A percentile compares a stretch with the other conserved stretches of the same genome.
Conservation (phyloP, 2,888 invertebrate genomes). For the Leptinotarsa rubiginosa region DNA sequence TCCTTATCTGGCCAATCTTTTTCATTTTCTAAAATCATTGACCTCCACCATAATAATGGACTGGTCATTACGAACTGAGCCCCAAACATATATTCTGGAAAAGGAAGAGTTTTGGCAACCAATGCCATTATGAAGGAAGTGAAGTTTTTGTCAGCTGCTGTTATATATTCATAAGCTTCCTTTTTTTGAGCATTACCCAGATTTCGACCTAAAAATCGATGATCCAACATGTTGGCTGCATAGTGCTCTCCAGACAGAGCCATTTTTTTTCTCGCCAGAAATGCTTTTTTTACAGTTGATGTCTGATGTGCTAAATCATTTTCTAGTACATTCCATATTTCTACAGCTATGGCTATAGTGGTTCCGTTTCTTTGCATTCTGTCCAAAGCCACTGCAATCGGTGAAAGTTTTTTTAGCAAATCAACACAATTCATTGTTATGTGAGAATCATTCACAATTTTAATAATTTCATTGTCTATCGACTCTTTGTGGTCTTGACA, state of each 20-base stretch:
- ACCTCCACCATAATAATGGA: constrained; percentile 36
- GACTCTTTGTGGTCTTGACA: constrained; percentile 31
- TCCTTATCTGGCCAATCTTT: constrained; percentile 26
- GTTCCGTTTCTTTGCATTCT: constrained; percentile 34
- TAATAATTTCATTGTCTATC: constrained; percentile 29
- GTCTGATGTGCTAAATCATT: constrained; percentile 41
- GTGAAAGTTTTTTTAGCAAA: constrained; percentile 29
- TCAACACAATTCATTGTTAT: constrained; percentile 32
- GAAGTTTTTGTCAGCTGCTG: constrained; percentile 28
- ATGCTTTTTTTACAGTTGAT: constrained; percentile 32
- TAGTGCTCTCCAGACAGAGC: constrained; percentile 33
- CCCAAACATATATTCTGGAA: constrained; percentile 36
- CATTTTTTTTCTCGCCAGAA: constrained; percentile 33
- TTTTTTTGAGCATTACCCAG: constrained; percentile 30
- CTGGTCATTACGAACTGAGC: constrained; percentile 28
- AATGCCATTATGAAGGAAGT: constrained; percentile 35
- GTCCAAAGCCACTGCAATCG: constrained; percentile 38
- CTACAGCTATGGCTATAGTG: constrained; percentile 35
- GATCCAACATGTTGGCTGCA: constrained; percentile 40
- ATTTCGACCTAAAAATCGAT: constrained; percentile 36
- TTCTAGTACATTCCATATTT: constrained; percentile 44
- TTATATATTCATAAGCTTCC: constrained; percentile 34
- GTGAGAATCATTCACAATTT: constrained; percentile 27
- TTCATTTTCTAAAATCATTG: constrained; percentile 20
- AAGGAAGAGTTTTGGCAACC: constrained; percentile 23